A percentile compares a stretch with the other conserved stretches of the same genome.
phyloP scores from a whole-genome alignment of 2,113 vertebrate genomes.

The Mus spicilegus region DNA sequence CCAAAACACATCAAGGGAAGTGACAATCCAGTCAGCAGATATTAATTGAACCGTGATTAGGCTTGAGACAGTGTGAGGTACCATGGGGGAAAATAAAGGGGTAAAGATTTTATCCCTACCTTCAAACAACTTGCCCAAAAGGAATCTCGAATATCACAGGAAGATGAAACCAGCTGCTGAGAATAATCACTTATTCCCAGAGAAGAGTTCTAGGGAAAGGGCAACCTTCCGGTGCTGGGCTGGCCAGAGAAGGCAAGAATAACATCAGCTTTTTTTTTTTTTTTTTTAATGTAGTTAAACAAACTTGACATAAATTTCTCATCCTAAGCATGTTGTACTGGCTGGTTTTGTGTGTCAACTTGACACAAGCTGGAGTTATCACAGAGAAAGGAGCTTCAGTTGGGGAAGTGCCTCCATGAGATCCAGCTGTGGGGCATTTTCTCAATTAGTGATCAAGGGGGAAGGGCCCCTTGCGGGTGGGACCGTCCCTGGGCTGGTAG shows the following conservation, averaged over 20 bases:
- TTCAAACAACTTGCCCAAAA: constrained; percentile 17
- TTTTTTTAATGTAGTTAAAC: not conserved
- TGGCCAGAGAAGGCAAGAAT: not conserved
- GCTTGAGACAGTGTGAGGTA: not conserved
- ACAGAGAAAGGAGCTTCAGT: too few species aligned
- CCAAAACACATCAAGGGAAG: not conserved
- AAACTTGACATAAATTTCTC: not conserved
- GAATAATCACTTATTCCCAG: too few species aligned
- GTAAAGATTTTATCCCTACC: not conserved
- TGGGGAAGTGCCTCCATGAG: too few species aligned
- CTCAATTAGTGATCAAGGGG: too few species aligned
- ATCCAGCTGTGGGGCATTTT: too few species aligned
- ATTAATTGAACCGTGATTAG: not conserved
- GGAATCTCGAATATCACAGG: not conserved
- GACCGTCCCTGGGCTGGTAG: too few species aligned
- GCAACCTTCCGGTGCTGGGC: not conserved
- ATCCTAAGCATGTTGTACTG: not conserved
- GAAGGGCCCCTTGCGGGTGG: too few species aligned
- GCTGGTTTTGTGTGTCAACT: too few species aligned
- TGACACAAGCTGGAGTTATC: too few species aligned
- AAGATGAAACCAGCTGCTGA: not conserved
- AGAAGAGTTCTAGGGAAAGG: not conserved
- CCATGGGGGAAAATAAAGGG: not conserved
- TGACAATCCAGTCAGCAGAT: not conserved
- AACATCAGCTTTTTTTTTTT: not conserved